Evolutionary conservation across 2,888 invertebrate genomes (phyloP), one percentile per base, ranked within the genome.

Genomic region (Mimas tiliae): DNA sequence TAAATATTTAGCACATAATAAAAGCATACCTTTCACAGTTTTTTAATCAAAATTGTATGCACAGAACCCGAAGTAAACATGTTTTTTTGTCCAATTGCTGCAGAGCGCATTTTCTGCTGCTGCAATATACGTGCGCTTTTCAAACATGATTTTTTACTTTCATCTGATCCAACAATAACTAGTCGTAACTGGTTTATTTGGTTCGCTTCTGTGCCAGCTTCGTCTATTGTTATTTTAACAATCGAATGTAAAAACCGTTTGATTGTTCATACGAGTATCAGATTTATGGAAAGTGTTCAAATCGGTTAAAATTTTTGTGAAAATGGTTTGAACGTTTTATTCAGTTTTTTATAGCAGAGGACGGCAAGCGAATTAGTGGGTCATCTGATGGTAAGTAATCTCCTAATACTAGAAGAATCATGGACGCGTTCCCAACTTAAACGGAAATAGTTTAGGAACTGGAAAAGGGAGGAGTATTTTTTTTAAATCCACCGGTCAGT

Each of bases 111-210:
- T 58, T 50, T 42, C 58, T 58, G 58, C 58, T 58, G 55, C 55
- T 58, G 58, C 58, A 19, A 58, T 58, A 34, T 38, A 58, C 58
- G 58, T 58, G 58, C 16, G 58, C 58, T 58, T 58, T 58, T 58
- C 42, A 42, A 58, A 42, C 58, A 58, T 58, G 58, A 55, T 27
- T 58, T 58, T 58, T 58, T 58, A 38, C 38, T 38, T 58, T 58
- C 58, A 58, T 58, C 58, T 42, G 58, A 58, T 42, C 42, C 58
- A 58, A 58, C 58, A 58, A 58, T 58, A 58, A 58, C 58, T 42
- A 58, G 58, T 58, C 19, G 58, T 58, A 58, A 58, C 58, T 12
- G 58, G 58, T 58, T 38, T 38, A 38, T 55, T 55, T 58, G 42
- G 38, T 58, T 58, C 58, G 58, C 12, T 42, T 58, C 58, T 58